A percentile compares a stretch with the other conserved stretches of the same genome.
Conservation (phyloP, 2,113 vertebrate genomes). For the Potamarius usumacintae region DNA sequence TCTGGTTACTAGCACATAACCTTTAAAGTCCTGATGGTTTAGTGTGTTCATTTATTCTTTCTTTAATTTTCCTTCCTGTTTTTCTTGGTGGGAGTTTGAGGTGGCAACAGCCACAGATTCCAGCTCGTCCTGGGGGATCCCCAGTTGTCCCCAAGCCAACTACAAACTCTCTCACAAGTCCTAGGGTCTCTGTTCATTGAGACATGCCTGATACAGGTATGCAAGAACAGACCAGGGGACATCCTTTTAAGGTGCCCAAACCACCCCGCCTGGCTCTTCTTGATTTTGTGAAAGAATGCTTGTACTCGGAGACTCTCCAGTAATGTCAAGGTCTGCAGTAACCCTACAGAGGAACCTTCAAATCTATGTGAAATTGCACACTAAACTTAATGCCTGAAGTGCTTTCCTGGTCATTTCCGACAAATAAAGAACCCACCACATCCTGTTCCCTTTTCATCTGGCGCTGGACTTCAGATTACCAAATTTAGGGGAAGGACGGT, state of each 20-base stretch:
- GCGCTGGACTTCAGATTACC: not conserved
- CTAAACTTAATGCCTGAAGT: not conserved
- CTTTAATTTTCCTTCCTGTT: not conserved
- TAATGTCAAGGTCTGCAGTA: not conserved
- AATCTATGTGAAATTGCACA: not conserved
- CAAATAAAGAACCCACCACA: not conserved
- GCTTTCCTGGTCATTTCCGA: not conserved
- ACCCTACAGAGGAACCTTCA: not conserved
- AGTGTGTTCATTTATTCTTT: not conserved
- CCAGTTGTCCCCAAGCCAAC: not conserved
- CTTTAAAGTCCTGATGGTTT: not conserved
- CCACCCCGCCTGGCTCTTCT: not conserved
- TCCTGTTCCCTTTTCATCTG: not conserved
- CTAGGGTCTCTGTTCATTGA: not conserved
- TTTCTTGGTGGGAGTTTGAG: not conserved
- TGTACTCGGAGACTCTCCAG: not conserved
- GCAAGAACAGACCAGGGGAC: not conserved
- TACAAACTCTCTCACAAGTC: not conserved
- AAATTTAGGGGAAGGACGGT: not conserved
- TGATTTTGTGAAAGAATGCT: not conserved
- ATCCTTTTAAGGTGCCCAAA: not conserved
- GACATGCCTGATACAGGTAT: not conserved
- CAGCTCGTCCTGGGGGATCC: not conserved
- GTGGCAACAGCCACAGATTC: not conserved
- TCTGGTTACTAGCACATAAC: not conserved